phyloP scores from a whole-genome alignment of 2,113 vertebrate genomes.

The Cinclus mexicanus region DNA sequence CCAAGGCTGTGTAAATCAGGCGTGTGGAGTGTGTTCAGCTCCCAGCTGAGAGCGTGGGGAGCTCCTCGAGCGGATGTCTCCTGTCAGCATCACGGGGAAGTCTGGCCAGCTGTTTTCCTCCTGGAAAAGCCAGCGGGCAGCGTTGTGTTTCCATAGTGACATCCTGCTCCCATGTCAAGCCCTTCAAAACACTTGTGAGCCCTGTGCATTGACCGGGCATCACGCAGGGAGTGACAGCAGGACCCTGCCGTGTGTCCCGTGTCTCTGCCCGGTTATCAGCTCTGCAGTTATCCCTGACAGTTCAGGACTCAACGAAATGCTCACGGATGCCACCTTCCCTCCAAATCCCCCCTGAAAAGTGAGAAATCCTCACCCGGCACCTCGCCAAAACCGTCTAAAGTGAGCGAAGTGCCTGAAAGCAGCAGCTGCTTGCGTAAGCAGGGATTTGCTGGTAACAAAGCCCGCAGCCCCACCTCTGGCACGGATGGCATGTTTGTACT shows the following conservation, averaged over 20 bases:
- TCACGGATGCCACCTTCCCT: background rate
- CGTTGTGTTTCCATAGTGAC: background rate
- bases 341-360: rapidly evolving
- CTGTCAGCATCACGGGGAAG: background rate
- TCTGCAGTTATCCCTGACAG: background rate
- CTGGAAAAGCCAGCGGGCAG: background rate
- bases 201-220: rapidly evolving
- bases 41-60: background rate
- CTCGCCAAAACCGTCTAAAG: background rate
- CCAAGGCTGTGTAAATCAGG: background rate
- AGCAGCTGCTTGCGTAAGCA: background rate
- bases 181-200: background rate
- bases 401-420: background rate
- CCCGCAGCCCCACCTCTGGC: conserved; percentile 1
- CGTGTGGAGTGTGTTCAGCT: background rate
- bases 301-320: background rate
- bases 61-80: background rate
- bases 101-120: background rate
- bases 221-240: rapidly evolving
- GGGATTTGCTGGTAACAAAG: background rate
- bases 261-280: rapidly evolving
- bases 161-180: rapidly evolving
- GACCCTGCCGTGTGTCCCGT: rapidly evolving
- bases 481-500: background rate
- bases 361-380: rapidly evolving